Conservation (phyloP, 37 sponge, comb jelly and placozoan species). For the Cladorhizidae sp. region DNA sequence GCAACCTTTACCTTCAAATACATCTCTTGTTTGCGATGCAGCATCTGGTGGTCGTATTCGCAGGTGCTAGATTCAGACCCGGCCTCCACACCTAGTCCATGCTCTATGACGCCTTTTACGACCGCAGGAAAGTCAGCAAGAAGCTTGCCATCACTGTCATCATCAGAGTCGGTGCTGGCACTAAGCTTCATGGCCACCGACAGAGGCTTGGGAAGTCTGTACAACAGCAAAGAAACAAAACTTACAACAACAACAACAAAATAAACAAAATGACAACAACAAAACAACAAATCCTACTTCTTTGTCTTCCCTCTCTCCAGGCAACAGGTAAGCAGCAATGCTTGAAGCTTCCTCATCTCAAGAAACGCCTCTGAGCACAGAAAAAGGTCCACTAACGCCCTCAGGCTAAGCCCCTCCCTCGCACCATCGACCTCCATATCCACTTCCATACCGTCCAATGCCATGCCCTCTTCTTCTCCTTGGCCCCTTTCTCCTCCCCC, state of each 20-base stretch:
- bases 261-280: no score
- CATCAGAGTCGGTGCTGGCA: neutral
- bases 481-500: conserved; percentile 3
- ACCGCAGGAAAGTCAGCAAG: neutral
- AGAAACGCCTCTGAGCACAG: conserved; percentile 13
- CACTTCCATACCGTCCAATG: neutral
- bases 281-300: no score
- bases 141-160: neutral
- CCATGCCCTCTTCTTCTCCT: neutral
- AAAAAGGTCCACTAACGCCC: neutral
- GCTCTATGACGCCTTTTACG: neutral
- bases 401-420: neutral
- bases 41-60: neutral
- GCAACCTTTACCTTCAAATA: neutral
- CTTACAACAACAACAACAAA: no score
- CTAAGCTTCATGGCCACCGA: neutral
- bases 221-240: no score
- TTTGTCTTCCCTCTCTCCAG: neutral
- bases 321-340: neutral
- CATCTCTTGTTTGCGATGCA: neutral
- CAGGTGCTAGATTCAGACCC: neutral
- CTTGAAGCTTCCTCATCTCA: conserved; percentile 14
- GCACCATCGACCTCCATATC: neutral
- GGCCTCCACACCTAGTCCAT: neutral
- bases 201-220: conserved; percentile 2